phyloP scores from a whole-genome alignment of 2,888 invertebrate species.

The Leucoma salicis region DNA sequence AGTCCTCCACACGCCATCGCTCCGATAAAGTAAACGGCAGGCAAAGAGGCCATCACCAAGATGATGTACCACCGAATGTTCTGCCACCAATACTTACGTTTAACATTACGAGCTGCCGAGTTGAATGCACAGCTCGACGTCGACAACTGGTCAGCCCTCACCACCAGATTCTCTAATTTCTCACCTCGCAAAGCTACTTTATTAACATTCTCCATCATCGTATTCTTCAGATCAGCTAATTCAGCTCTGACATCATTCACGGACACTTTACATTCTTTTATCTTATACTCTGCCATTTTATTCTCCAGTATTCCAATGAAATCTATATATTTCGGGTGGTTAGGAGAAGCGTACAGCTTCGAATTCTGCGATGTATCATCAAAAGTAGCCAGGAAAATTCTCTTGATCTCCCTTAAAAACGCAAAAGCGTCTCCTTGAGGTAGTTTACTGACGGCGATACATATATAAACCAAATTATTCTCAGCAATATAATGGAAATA shows the following conservation, averaged over 20 bases:
- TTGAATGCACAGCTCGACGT: background rate
- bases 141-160: constrained; percentile 3
- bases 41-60: background rate
- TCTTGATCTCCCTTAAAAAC: background rate
- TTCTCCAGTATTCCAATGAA: background rate
- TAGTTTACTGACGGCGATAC: background rate
- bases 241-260: background rate
- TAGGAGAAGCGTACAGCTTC: background rate
- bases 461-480: background rate
- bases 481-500: background rate
- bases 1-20: constrained; percentile 8
- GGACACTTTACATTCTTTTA: background rate
- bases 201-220: constrained; percentile 3
- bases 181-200: background rate
- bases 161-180: constrained; percentile 2
- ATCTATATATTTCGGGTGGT: background rate
- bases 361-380: background rate
- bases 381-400: background rate
- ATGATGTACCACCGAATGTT: constrained; percentile 3
- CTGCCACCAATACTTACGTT: constrained; percentile 10
- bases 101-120: background rate
- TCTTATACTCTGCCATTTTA: background rate
- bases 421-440: background rate
- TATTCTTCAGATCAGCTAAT: constrained; percentile 1
- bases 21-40: constrained; percentile 2